Conservation (phyloP, 2,888 invertebrate genomes). For the Vannuccia rotundouncinata region DNA sequence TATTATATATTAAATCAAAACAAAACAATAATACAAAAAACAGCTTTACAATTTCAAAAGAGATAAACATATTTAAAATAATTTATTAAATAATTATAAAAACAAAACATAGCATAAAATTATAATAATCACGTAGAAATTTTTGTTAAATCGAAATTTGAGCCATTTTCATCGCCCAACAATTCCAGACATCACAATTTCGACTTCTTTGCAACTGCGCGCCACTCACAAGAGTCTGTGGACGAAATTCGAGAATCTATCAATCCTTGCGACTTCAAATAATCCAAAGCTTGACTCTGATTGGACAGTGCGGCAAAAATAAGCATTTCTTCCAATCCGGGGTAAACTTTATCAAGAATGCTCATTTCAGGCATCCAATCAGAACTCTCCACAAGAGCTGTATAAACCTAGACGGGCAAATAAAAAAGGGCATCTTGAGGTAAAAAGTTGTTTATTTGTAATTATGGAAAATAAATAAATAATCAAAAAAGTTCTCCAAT, state of each 20-base stretch:
- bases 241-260: not conserved
- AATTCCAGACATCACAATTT: slow-evolving; percentile 13
- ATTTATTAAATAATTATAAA: too few relatives aligned
- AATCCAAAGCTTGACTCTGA: slow-evolving; percentile 18
- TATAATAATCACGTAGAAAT: too few relatives aligned
- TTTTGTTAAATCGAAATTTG: too few relatives aligned
- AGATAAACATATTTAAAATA: too few relatives aligned
- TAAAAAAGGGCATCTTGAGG: not conserved
- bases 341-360: slow-evolving; percentile 1
- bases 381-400: not conserved
- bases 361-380: not conserved
- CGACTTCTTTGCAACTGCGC: not conserved
- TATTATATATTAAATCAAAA: too few relatives aligned
- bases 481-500: not conserved
- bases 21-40: too few relatives aligned
- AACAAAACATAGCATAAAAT: too few relatives aligned
- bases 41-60: too few relatives aligned
- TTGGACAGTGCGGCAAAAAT: slow-evolving; percentile 13
- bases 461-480: not conserved
- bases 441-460: not conserved
- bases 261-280: not conserved
- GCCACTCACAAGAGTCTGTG: not conserved
- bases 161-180: too few relatives aligned
- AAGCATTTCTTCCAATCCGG: not conserved
- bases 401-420: not conserved